Percentiles rank a stretch among this genome's conserved stretches.
phyloP scores from a whole-genome alignment of 1,140 invertebrate genomes.

The Megalopta genalis region DNA sequence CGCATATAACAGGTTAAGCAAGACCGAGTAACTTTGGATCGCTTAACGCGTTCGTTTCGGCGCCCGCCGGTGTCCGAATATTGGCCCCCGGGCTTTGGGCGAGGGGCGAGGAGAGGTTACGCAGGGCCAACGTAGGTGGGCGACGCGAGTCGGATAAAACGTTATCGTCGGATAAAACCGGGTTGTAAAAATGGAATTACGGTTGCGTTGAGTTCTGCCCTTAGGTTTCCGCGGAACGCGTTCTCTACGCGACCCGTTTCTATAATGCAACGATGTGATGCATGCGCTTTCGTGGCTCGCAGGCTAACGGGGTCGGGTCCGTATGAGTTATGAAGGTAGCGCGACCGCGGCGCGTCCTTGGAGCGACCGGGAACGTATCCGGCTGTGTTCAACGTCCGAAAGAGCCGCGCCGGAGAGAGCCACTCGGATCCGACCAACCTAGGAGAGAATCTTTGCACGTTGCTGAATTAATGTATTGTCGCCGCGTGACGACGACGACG shows the following conservation, averaged over 20 bases:
- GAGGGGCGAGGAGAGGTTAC: too few species aligned
- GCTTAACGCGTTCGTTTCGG: too few species aligned
- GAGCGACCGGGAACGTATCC: constrained; percentile 48
- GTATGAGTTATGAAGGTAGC: constrained; percentile 58
- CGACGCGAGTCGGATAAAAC: constrained; percentile 22
- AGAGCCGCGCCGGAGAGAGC: constrained; percentile 26
- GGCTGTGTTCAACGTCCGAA: constrained; percentile 57
- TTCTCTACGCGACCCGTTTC: constrained; percentile 63
- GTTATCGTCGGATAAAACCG: constrained; percentile 58
- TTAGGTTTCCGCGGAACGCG: constrained; percentile 42
- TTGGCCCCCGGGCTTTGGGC: too few species aligned
- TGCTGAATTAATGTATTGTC: constrained; percentile 53
- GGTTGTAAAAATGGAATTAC: constrained; percentile 70
- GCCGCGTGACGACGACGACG: constrained; percentile 25
- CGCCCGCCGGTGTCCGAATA: too few species aligned
- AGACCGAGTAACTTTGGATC: too few species aligned
- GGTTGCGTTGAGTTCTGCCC: constrained; percentile 59
- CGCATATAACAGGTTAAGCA: too few species aligned
- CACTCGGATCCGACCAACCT: constrained; percentile 33
- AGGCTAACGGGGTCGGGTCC: constrained; percentile 35
- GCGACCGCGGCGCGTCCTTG: constrained; percentile 37
- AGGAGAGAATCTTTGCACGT: constrained; percentile 47
- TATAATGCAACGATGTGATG: constrained; percentile 67
- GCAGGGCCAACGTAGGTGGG: too few species aligned
- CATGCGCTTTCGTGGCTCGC: constrained; percentile 48